These are phyloP conservation scores for Zelostemma sp. DNA, from an alignment of 1,140 invertebrate species.

Conservation along the genomic window DNA sequence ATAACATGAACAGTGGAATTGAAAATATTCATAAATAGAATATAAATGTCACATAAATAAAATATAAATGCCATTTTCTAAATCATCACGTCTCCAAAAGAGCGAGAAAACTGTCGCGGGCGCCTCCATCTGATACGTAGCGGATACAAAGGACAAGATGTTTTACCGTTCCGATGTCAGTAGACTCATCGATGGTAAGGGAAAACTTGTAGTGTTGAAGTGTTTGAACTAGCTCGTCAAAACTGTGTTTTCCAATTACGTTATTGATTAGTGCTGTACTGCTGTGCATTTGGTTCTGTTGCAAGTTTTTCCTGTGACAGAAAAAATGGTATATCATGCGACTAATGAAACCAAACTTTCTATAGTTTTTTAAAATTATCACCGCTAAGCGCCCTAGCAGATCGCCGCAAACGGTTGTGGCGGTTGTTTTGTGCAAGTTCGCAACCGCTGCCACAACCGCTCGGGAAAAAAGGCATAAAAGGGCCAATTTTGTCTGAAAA, in stretches of 20 bases:
- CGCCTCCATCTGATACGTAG: constrained; percentile 10
- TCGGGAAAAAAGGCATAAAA: too few relatives aligned
- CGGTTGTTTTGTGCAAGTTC: too few relatives aligned
- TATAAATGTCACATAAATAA: constrained; percentile 3
- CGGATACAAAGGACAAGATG: constrained; percentile 53
- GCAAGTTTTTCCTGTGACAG: too few relatives aligned
- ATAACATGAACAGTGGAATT: constrained; percentile 9
- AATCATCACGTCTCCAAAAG: constrained; percentile 29
- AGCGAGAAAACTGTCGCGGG: constrained; percentile 49
- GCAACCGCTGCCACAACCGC: too few relatives aligned
- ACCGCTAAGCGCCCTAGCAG: too few relatives aligned
- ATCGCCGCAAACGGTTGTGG: too few relatives aligned
- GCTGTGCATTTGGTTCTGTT: constrained; percentile 38
- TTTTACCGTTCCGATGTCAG: constrained; percentile 53
- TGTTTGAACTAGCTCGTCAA: constrained; percentile 22
- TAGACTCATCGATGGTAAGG: constrained; percentile 62
- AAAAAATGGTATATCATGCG: too few relatives aligned
- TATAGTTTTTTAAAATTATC: too few relatives aligned
- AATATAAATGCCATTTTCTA: background rate
- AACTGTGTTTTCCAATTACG: constrained; percentile 33
- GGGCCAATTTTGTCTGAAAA: too few relatives aligned
- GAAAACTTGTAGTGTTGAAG: constrained; percentile 56
- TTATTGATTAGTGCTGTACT: constrained; percentile 31
- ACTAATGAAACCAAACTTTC: too few relatives aligned
- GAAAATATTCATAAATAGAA: background rate